Evolutionary conservation across 2,797 vertebrate species (phyloP), one percentile per base, ranked within the genome.

Genomic region (Mus caroli): DNA sequence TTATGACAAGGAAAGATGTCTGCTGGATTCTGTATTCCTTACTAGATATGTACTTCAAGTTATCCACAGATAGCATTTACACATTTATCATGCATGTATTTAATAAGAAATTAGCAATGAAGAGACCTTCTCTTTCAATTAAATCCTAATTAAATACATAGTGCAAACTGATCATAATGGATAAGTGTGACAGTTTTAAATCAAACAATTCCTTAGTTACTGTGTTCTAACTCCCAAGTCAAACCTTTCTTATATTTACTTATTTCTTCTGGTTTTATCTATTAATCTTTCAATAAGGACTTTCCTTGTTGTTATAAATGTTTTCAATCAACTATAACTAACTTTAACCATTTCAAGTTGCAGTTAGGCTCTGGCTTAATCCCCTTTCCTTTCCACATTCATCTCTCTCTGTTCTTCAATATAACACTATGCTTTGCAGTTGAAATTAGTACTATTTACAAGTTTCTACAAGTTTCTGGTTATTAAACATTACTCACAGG

Each of bases 161-260:
- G 78, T 46, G 50, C 37, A 80, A 80, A 96, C 87, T 95, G 56
- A 77, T 31, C 22, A 5, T 82, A 54, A 67, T 13, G 86, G 26
- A 91, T 26, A 95, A 91, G 60, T 37, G 20, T 91, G 43, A 91
- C 71, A 84, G 79, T 89, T 82, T 91, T 22, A 84, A 78, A 28
- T 77, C 31, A 88, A 84, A 71, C 67, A 58, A 88, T 92, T 92
- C 24, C 56, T 92, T 73, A 91, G 12, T 22, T 50, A 58, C 31
- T 7, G 6, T 6, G 85, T 12, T 94, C 17, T 40, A 90, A 46
- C 17, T 43, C 37, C 20, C 58, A 5, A 94, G 37, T 31, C 58
- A 87, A 43, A 34, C 20, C 73, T 17, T 92, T 94, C 86, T 6
- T 28, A 83, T 3, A 62, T 26, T 67, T 52, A 54, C 37, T 60